Evolutionary conservation across 2,797 vertebrate species (phyloP).

Genomic region (Dendrocincla tyrannina): DNA sequence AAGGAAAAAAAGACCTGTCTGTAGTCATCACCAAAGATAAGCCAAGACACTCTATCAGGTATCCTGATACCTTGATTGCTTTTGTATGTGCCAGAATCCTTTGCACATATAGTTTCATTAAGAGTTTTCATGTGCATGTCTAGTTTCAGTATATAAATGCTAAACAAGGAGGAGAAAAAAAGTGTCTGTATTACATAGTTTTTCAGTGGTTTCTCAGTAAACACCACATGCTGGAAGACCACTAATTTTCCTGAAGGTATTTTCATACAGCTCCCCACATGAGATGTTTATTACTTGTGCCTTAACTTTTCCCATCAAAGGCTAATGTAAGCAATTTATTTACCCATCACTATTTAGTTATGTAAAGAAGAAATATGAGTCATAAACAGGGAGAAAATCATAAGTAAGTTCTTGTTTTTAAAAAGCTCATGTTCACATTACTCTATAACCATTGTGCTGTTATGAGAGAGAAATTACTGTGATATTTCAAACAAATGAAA

Average conservation of each 20-base stretch:
- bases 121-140: neutral
- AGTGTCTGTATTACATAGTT: neutral
- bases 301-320: neutral
- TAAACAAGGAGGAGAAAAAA: neutral
- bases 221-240: neutral
- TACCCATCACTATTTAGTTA: neutral
- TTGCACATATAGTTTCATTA: neutral
- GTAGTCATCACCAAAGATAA: neutral
- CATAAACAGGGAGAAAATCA: neutral
- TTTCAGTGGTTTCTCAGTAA: neutral
- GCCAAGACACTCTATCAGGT: neutral
- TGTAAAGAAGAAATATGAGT: neutral
- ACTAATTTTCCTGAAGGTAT: neutral
- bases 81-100: neutral
- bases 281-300: neutral
- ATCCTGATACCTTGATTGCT: neutral
- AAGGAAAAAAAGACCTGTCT: neutral
- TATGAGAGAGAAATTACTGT: neutral
- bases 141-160: neutral
- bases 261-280: neutral
- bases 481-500: conserved; percentile 42
- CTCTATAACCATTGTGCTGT: neutral
- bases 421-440: neutral
- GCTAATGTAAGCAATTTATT: neutral
- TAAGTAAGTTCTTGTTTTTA: conserved; percentile 9